Evolutionary conservation across 1,140 invertebrate species (phyloP).

Genomic region (Pogonognathellus flavescens): DNA sequence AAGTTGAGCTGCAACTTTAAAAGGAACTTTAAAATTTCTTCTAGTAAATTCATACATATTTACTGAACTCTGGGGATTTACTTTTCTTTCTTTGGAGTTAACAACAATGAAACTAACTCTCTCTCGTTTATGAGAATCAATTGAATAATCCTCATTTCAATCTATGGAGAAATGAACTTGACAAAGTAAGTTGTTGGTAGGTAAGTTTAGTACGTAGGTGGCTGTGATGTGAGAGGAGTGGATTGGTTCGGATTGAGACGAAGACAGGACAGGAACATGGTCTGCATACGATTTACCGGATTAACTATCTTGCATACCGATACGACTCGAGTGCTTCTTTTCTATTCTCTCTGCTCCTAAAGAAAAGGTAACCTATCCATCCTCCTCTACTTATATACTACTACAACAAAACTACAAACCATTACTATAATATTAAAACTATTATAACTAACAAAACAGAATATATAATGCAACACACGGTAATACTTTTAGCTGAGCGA

Average conservation of each 20-base stretch:
- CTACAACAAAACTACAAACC: not conserved
- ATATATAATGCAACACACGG: not conserved
- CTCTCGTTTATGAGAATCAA: slow-evolving; percentile 46
- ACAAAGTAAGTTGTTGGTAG: slow-evolving; percentile 41
- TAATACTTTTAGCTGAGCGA: not conserved
- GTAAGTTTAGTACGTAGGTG: not conserved
- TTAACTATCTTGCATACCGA: slow-evolving; percentile 54
- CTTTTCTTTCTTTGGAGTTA: slow-evolving; percentile 14
- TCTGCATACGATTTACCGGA: slow-evolving; percentile 63
- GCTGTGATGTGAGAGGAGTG: slow-evolving; percentile 15
- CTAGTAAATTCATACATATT: slow-evolving; percentile 3
- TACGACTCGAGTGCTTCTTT: slow-evolving; percentile 25
- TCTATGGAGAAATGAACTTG: slow-evolving; percentile 50
- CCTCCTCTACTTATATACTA: not conserved
- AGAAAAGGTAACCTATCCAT: slow-evolving; percentile 18
- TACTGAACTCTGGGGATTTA: slow-evolving; percentile 14
- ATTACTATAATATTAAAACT: too few relatives aligned
- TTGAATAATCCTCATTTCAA: slow-evolving; percentile 44
- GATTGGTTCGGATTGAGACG: slow-evolving; percentile 38
- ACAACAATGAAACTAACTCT: slow-evolving; percentile 30
- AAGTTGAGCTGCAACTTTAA: not conserved
- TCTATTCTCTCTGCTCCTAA: slow-evolving; percentile 9
- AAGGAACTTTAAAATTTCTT: not conserved
- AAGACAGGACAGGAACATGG: slow-evolving; percentile 59
- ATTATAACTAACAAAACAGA: not conserved